Percentiles rank a stretch among this genome's conserved stretches.
Evolutionary conservation across 2,113 vertebrate species (phyloP).

Genomic region (Psammodynastes pulverulentus): DNA sequence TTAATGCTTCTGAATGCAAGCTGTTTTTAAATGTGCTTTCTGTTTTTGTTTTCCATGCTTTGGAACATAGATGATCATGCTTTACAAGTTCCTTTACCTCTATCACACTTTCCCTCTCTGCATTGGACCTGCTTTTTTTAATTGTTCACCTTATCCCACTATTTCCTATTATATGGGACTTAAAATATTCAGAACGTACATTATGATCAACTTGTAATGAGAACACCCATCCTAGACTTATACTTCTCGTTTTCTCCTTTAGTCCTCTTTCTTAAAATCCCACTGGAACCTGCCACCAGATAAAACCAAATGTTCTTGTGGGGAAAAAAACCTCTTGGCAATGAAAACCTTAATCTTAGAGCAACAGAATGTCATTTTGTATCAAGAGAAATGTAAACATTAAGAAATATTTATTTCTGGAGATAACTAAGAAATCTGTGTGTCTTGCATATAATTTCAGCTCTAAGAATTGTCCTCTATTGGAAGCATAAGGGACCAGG

Average conservation of each 20-base stretch:
- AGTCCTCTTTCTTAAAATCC: neutral
- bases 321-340: neutral
- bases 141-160: neutral
- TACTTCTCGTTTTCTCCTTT: neutral
- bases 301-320: neutral
- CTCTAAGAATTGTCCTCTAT: neutral
- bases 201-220: neutral
- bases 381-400: neutral
- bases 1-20: neutral
- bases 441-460: neutral
- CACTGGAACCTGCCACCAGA: neutral
- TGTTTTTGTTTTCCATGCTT: neutral
- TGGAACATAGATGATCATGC: neutral
- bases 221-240: neutral
- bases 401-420: neutral
- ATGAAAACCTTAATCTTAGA: neutral
- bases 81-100: neutral
- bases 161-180: neutral
- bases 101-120: too few relatives aligned
- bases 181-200: neutral
- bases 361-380: neutral
- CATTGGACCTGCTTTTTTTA: neutral
- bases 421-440: neutral
- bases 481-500: neutral
- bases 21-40: neutral